Evolutionary conservation across 2,888 invertebrate genomes (phyloP).

Genomic region (Spodoptera littoralis): DNA sequence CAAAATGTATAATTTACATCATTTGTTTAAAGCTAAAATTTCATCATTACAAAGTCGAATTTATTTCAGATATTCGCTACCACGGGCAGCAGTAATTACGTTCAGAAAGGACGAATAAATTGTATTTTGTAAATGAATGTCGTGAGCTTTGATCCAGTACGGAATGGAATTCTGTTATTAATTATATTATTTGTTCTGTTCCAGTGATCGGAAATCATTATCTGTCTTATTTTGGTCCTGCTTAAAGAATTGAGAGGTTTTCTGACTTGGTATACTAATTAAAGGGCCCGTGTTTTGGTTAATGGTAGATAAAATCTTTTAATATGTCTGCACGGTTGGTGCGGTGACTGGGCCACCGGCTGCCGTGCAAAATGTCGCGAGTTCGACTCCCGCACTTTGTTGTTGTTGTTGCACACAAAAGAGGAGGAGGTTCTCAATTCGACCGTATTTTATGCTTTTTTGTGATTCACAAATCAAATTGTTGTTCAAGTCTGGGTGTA

Average conservation of each 20-base stretch:
- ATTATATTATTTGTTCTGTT: slow-evolving; percentile 67
- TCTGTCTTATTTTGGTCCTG: slow-evolving; percentile 22
- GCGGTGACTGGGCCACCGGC: no score
- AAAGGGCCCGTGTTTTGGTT: no score
- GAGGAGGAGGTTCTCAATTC: no score
- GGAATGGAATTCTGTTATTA: slow-evolving; percentile 65
- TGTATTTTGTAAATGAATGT: slow-evolving; percentile 59
- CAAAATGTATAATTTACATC: slow-evolving; percentile 30
- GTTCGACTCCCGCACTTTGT: no score
- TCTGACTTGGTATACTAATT: no score
- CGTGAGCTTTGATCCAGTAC: slow-evolving; percentile 55
- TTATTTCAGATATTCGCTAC: slow-evolving; percentile 42
- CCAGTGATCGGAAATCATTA: slow-evolving; percentile 62
- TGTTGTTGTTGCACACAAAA: no score
- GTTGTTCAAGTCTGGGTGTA: no score
- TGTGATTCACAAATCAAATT: no score
- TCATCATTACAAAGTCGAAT: slow-evolving; percentile 42
- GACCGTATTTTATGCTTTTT: no score
- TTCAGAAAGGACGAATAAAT: slow-evolving; percentile 50
- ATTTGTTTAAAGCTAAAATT: slow-evolving; percentile 43
- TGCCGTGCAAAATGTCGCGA: no score
- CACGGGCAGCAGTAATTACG: slow-evolving; percentile 45
- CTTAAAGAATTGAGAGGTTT: not conserved
- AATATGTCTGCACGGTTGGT: no score
- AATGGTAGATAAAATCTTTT: no score